Percentiles rank a stretch among this genome's conserved stretches.
Evolutionary conservation across 2,113 vertebrate species (phyloP).

Genomic region (Platycercus adscitus): DNA sequence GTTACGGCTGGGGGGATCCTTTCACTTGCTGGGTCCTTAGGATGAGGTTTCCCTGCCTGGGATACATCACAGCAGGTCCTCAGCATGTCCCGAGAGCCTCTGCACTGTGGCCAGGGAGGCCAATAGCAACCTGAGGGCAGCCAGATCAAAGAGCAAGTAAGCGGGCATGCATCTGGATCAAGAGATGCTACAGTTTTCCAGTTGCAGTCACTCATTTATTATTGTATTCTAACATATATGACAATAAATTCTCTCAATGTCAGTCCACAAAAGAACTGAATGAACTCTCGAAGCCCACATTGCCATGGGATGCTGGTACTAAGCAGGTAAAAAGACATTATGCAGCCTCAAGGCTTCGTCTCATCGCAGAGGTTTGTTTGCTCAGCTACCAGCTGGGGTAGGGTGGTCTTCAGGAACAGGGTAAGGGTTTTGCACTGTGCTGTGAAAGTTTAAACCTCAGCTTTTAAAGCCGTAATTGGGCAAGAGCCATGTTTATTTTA

Average conservation of each 20-base stretch:
- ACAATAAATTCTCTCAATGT: background rate
- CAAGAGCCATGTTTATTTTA: slow-evolving; percentile 42
- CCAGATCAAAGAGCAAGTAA: background rate
- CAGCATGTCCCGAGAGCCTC: fast-evolving
- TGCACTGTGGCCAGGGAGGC: fast-evolving
- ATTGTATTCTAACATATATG: background rate
- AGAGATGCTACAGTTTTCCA: background rate
- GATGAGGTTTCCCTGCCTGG: fast-evolving
- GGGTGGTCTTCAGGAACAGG: background rate
- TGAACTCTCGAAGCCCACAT: background rate
- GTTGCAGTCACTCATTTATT: background rate
- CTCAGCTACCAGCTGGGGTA: background rate
- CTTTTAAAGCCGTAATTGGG: slow-evolving; percentile 21
- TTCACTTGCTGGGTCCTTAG: background rate
- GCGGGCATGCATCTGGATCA: fast-evolving
- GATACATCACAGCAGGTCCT: background rate
- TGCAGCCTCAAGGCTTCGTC: background rate
- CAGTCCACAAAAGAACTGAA: background rate
- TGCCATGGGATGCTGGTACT: background rate
- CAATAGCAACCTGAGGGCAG: background rate
- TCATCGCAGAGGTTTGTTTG: background rate
- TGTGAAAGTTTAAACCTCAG: background rate
- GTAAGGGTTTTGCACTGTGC: background rate
- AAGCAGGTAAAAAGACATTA: background rate
- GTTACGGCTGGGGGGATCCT: background rate